These are phyloP conservation scores for Pachyrhynchus sulphureomaculatus DNA, from an alignment of 1,140 invertebrate species.

Conservation along the genomic window DNA sequence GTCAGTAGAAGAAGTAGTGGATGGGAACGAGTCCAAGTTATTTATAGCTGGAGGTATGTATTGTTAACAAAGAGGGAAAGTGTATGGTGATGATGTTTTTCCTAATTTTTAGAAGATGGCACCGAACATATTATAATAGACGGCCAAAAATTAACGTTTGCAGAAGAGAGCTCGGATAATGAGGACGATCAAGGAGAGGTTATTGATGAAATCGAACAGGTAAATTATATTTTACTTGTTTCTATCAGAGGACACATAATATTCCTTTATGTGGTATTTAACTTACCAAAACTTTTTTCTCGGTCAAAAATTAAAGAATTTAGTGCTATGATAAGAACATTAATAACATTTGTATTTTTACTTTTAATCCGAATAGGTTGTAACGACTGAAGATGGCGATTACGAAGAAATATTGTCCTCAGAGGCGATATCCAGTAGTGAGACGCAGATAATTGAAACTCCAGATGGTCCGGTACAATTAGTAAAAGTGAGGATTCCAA, in stretches of 20 bases:
- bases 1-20: conserved; percentile 35
- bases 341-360: no score
- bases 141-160: conserved; percentile 51
- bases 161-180: conserved; percentile 37
- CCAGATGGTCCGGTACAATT: conserved; percentile 53
- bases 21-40: conserved; percentile 53
- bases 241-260: no score
- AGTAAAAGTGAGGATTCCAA: conserved; percentile 56
- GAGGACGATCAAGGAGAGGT: conserved; percentile 37
- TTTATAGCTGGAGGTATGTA: conserved; percentile 54
- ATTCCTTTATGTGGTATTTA: no score
- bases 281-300: no score
- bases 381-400: conserved; percentile 44
- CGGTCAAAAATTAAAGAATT: no score
- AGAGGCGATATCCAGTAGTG: conserved; percentile 47
- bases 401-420: conserved; percentile 47
- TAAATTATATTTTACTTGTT: no score
- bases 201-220: conserved; percentile 35
- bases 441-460: conserved; percentile 52
- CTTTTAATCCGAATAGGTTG: no score
- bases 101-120: conserved; percentile 44
- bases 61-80: no score
- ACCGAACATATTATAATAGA: conserved; percentile 59
- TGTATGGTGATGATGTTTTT: no score
- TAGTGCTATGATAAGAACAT: no score